Evolutionary conservation across 1,140 invertebrate genomes (phyloP).

Genomic region (Samia ricini): DNA sequence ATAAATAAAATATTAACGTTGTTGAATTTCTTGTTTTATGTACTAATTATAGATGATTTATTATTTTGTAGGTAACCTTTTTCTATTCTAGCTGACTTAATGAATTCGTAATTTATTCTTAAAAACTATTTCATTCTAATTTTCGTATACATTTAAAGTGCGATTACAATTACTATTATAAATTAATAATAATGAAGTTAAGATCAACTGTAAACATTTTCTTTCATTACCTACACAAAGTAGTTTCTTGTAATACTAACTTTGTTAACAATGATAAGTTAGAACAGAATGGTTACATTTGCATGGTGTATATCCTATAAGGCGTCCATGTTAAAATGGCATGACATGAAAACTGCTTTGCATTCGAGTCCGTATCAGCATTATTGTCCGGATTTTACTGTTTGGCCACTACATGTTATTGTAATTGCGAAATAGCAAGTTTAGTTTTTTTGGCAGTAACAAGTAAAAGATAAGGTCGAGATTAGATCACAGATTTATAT

Average conservation of each 20-base stretch:
- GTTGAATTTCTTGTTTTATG: neutral
- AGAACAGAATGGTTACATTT: conserved; percentile 27
- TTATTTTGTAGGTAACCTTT: neutral
- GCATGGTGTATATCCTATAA: conserved; percentile 50
- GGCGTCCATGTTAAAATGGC: conserved; percentile 52
- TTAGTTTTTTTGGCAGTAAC: neutral
- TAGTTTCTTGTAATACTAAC: neutral
- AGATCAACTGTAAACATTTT: no score
- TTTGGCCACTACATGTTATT: conserved; percentile 24
- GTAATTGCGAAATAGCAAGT: neutral
- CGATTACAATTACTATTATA: no score
- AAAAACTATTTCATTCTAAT: neutral
- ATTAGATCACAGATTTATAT: conserved; percentile 7
- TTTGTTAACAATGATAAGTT: conserved; percentile 19
- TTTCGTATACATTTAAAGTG: neutral
- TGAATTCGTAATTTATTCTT: neutral
- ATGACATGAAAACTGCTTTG: conserved; percentile 65
- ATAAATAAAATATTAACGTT: neutral
- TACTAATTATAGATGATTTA: neutral
- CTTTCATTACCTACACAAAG: conserved; percentile 18
- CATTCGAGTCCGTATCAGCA: conserved; percentile 63
- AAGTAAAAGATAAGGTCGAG: conserved; percentile 8
- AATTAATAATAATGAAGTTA: no score
- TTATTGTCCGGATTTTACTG: conserved; percentile 63
- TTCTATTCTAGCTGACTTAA: neutral